Percentiles rank a stretch among this genome's conserved stretches.
These are phyloP conservation scores for Falco berigora DNA, from an alignment of 2,797 vertebrate genomes.

Conservation along the genomic window DNA sequence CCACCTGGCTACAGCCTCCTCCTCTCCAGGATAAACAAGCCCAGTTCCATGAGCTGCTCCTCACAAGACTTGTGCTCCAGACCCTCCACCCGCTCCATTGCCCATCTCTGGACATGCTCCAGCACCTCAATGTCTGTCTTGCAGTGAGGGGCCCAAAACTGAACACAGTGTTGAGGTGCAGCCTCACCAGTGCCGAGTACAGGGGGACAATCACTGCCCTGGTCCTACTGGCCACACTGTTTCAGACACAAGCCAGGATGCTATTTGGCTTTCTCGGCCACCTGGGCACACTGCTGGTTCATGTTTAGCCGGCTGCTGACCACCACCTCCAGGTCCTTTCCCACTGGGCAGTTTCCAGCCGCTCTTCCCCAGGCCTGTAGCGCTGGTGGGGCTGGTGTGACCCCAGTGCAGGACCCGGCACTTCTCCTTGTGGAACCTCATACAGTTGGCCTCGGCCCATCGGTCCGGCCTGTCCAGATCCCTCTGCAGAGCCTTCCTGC, in stretches of 20 bases:
- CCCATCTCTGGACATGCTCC: too few relatives aligned
- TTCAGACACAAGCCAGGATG: background rate
- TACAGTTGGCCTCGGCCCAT: fast-evolving
- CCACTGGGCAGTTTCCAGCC: background rate
- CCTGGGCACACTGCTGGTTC: background rate
- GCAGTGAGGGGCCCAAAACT: too few relatives aligned
- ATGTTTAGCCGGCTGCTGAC: background rate
- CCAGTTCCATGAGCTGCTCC: too few relatives aligned
- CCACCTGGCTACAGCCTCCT: too few relatives aligned
- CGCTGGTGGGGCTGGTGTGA: background rate
- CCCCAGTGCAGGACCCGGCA: background rate
- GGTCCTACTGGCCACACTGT: background rate
- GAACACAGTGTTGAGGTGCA: background rate
- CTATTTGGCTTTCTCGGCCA: background rate
- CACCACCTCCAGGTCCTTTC: too few relatives aligned
- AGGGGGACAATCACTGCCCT: background rate
- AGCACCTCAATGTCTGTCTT: too few relatives aligned
- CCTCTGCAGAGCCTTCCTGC: background rate
- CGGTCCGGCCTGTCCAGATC: background rate
- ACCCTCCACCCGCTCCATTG: too few relatives aligned
- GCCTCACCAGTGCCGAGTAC: background rate
- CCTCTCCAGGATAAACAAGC: too few relatives aligned
- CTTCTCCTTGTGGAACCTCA: background rate
- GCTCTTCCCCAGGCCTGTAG: background rate
- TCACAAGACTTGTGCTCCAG: too few relatives aligned